phyloP scores from a whole-genome alignment of 2,888 invertebrate species.

The Epirrita christyi region DNA sequence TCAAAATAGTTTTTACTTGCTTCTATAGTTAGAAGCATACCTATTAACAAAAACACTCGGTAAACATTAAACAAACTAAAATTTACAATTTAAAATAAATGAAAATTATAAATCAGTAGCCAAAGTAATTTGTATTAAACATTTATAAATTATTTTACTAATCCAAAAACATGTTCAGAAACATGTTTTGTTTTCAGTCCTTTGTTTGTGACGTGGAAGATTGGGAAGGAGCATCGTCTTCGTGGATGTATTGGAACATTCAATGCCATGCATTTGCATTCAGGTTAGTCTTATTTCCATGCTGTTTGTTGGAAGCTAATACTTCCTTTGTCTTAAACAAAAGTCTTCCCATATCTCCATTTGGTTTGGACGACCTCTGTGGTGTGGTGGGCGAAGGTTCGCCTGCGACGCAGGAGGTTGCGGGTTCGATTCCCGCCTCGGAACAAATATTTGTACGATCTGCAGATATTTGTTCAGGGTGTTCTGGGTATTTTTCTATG shows the following conservation, averaged over 20 bases:
- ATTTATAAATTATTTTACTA: constrained; percentile 18
- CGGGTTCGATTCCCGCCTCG: too few species aligned
- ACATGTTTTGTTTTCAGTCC: constrained; percentile 87
- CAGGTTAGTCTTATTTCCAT: constrained; percentile 84
- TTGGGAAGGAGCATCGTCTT: constrained; percentile 96
- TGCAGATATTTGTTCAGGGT: too few species aligned
- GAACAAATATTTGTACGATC: too few species aligned
- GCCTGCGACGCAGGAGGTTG: too few species aligned
- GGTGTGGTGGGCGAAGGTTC: too few species aligned
- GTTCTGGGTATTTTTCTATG: too few species aligned
- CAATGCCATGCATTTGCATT: constrained; percentile 97
- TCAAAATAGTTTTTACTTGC: not conserved
- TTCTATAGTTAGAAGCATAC: too few species aligned
- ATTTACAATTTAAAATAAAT: not conserved
- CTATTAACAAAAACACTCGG: not conserved
- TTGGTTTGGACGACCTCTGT: too few species aligned
- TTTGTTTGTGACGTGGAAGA: constrained; percentile 99
- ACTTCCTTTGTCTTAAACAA: too few species aligned
- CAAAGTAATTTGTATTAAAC: constrained; percentile 6
- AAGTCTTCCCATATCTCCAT: too few species aligned
- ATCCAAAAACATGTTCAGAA: constrained; percentile 28
- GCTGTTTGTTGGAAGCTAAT: not conserved
- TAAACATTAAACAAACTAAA: not conserved
- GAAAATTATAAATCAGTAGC: not conserved
- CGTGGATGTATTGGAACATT: constrained; percentile 99